These are phyloP conservation scores for Nasonia longicornis DNA, from an alignment of 1,140 invertebrate species.

Conservation along the genomic window DNA sequence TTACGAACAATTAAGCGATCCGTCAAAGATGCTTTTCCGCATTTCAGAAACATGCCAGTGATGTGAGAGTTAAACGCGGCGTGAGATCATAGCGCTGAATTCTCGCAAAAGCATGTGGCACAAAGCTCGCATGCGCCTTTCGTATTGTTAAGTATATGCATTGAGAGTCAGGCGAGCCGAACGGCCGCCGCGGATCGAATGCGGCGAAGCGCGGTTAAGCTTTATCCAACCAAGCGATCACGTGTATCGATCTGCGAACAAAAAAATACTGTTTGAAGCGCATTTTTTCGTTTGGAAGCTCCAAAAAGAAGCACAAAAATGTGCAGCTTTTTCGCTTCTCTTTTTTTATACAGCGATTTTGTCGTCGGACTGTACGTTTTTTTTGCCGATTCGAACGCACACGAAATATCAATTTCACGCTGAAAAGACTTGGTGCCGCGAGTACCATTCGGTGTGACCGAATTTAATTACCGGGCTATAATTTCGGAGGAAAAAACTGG, in stretches of 20 bases:
- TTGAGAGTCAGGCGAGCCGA: not conserved
- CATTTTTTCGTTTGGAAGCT: not conserved
- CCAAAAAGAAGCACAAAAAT: not conserved
- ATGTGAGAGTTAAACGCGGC: not conserved
- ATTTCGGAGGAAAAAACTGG: too few relatives aligned
- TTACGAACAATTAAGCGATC: not conserved
- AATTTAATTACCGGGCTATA: not conserved
- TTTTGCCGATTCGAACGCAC: not conserved
- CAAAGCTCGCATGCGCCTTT: not conserved
- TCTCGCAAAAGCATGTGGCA: not conserved
- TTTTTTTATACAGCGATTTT: not conserved
- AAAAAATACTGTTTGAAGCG: not conserved
- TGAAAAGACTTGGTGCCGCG: not conserved
- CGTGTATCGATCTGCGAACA: constrained; percentile 2
- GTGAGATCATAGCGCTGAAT: not conserved
- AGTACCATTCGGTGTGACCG: not conserved
- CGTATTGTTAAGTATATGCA: constrained; percentile 27
- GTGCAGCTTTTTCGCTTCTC: not conserved
- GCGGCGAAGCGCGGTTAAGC: constrained; percentile 23
- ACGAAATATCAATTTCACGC: constrained; percentile 30
- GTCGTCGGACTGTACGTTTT: not conserved
- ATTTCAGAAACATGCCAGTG: too few relatives aligned
- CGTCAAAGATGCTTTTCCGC: not conserved
- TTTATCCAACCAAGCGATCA: not conserved
- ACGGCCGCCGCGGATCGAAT: not conserved